Base-by-base conservation (phyloP, 92 coral and sea anemone genomes). In the Bergia puertoricense region DNA sequence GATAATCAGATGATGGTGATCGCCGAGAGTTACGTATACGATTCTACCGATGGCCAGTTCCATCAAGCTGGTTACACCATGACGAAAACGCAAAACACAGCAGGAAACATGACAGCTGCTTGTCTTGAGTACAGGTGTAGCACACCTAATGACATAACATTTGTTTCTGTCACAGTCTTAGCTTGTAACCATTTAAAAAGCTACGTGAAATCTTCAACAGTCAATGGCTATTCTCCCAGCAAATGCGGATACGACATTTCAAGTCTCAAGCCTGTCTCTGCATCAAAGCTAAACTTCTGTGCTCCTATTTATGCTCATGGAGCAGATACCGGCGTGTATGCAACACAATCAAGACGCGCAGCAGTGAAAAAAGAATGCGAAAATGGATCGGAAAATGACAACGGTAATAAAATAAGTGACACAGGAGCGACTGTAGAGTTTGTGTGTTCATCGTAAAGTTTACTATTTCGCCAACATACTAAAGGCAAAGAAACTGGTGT, bases 51-150 rank as follows among this genome's bases (percentile, higher is more conserved):
- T 23, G 10, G 0, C 6, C 1, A 2, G 0, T 36, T 22, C 4
- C 40, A 22, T 3, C 37, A 5, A 36, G 76, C 76, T 37, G 76
- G 76, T 0, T 71, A 71, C 42, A 71, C 38, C n/a, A 8, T 71
- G 2, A 37, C 38, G n/a, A 6, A 71, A n/a, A n/a, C 76, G n/a
- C n/a, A n/a, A n/a, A n/a, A n/a, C n/a, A n/a, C n/a, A n/a, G n/a
- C n/a, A n/a, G n/a, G n/a, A 36, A 22, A n/a, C 9, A 9, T 4
- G 0, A 1, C 76, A 71, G 76, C n/a, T 71, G 76, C 37, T 71
- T 71, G 76, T 8, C 76, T 71, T 71, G 76, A 71, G 38, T 71
- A 71, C 76, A 71, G 37, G 40, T 71, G 76, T 37, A 71, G 76
- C 76, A 8, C 3, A 13, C 0, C 1, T 1, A 20, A 23, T 36